Percentiles rank a stretch among this genome's conserved stretches.
These are phyloP conservation scores for Periophthalmus magnuspinnatus DNA, from an alignment of 2,797 vertebrate species.

Conservation along the genomic window DNA sequence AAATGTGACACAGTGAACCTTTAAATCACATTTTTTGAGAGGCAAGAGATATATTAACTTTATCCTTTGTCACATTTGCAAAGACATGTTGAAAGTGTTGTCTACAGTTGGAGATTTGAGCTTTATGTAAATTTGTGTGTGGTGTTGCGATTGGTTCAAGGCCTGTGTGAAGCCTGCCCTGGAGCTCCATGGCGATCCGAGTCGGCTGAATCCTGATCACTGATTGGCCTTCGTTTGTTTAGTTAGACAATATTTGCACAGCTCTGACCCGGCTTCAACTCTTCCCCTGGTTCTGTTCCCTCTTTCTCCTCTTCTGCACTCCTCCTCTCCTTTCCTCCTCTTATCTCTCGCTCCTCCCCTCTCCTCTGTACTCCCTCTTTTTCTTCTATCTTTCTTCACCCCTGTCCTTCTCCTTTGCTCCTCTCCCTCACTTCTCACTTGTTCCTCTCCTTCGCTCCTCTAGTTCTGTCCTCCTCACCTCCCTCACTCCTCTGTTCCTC, in stretches of 20 bases:
- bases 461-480: no score
- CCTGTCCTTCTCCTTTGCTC: no score
- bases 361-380: background rate
- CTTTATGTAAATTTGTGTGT: slow-evolving; percentile 24
- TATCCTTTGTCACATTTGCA: background rate
- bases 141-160: background rate
- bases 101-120: slow-evolving; percentile 10
- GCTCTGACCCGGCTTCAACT: slow-evolving; percentile 48
- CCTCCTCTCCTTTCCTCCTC: no score
- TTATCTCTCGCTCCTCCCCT: background rate
- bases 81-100: background rate
- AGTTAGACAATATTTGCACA: slow-evolving; percentile 48
- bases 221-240: slow-evolving; percentile 26
- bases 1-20: no score
- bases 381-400: slow-evolving; percentile 15
- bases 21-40: background rate
- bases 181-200: slow-evolving; percentile 6
- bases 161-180: slow-evolving; percentile 33
- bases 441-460: no score
- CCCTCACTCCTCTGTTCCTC: slow-evolving; percentile 17
- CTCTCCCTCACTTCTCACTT: no score
- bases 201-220: slow-evolving; percentile 39
- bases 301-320: no score
- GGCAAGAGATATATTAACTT: background rate
- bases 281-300: slow-evolving; percentile 25